Evolutionary conservation across 2,113 vertebrate species (phyloP).

Genomic region (Asarcornis scutulata): DNA sequence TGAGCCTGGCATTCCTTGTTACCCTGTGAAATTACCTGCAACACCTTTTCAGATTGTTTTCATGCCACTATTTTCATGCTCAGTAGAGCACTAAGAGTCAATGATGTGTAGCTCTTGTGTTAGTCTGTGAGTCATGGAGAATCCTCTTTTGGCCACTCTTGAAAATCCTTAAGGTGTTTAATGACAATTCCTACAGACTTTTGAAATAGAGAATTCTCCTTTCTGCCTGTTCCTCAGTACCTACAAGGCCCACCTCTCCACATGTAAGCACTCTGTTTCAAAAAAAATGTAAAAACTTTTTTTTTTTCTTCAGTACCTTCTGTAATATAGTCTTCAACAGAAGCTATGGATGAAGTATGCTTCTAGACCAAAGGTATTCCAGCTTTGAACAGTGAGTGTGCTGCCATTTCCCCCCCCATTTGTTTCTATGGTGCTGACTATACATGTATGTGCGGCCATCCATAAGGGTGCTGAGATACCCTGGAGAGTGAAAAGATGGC

Average conservation of each 20-base stretch:
- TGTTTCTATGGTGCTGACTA: constrained; percentile 50
- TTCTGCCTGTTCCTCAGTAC: background rate
- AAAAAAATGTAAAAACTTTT: background rate
- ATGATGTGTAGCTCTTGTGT: constrained; percentile 41
- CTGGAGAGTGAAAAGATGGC: constrained; percentile 66
- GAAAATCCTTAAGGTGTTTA: constrained; percentile 67
- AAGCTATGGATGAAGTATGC: constrained; percentile 6
- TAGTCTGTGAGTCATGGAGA: background rate
- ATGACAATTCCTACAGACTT: background rate
- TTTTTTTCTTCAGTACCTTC: background rate
- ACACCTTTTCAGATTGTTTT: constrained; percentile 43
- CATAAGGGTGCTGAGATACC: constrained; percentile 57
- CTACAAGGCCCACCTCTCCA: constrained; percentile 28
- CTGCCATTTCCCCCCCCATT: constrained; percentile 62
- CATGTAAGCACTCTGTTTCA: background rate
- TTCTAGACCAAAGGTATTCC: background rate
- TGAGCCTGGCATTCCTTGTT: constrained; percentile 33
- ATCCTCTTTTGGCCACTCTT: background rate
- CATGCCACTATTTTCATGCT: constrained; percentile 56
- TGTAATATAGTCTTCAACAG: constrained; percentile 1
- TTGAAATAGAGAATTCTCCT: background rate
- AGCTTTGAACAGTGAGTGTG: background rate
- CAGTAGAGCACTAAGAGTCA: constrained; percentile 46
- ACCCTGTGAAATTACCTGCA: constrained; percentile 59
- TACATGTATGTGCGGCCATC: constrained; percentile 58